Conservation (phyloP, 2,888 invertebrate genomes). For the Brenthis hecate region DNA sequence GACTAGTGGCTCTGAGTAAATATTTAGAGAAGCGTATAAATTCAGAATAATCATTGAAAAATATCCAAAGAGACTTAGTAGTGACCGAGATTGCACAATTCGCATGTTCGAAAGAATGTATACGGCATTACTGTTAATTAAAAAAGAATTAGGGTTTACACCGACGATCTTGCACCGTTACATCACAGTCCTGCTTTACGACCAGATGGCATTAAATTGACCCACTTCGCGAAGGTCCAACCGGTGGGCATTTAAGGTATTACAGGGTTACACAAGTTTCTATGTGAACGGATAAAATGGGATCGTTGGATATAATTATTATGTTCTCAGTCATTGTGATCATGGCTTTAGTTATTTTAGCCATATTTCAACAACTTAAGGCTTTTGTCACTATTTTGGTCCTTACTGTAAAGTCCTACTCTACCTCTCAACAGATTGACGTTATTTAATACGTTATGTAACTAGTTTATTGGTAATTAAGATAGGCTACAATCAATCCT, state of each 20-base stretch:
- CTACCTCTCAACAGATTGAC: too few relatives aligned
- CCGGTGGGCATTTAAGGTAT: conserved; percentile 65
- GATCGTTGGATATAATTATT: conserved; percentile 23
- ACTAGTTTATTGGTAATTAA: too few relatives aligned
- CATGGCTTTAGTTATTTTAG: not conserved
- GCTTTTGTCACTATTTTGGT: too few relatives aligned
- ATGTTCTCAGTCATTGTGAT: conserved; percentile 6
- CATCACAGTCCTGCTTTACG: conserved; percentile 60
- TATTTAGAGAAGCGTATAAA: too few relatives aligned
- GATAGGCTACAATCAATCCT: too few relatives aligned
- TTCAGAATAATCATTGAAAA: too few relatives aligned
- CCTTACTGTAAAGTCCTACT: too few relatives aligned
- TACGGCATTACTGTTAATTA: conserved; percentile 33
- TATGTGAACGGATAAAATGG: conserved; percentile 33
- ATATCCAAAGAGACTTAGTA: too few relatives aligned
- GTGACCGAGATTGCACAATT: conserved; percentile 3
- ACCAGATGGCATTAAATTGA: conserved; percentile 77
- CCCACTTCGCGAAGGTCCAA: conserved; percentile 77
- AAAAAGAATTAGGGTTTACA: conserved; percentile 34
- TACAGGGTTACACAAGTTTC: conserved; percentile 69
- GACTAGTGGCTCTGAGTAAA: too few relatives aligned
- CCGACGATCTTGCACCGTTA: conserved; percentile 52
- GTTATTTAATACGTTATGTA: too few relatives aligned
- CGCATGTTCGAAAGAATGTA: conserved; percentile 17
- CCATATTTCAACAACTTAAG: not conserved